phyloP scores from a whole-genome alignment of 2,113 vertebrate genomes.

The Dipodomys spectabilis region DNA sequence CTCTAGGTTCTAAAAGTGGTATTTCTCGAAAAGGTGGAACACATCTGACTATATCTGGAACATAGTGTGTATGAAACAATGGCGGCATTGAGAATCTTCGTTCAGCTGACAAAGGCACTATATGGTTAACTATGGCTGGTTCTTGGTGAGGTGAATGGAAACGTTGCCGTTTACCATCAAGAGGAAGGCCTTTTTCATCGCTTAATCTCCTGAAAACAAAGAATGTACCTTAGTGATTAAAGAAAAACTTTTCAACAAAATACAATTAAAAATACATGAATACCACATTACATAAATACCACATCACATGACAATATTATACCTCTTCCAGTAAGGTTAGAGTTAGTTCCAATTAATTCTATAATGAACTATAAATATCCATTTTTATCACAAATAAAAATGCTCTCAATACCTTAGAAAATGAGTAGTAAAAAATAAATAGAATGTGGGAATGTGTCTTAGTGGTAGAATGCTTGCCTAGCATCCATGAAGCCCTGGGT shows the following conservation, averaged over 20 bases:
- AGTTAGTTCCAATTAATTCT: constrained; percentile 18
- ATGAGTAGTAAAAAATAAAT: background rate
- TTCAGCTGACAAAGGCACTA: constrained; percentile 86
- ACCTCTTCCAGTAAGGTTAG: constrained; percentile 45
- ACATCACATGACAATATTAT: background rate
- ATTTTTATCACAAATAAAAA: constrained; percentile 27
- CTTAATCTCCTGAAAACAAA: constrained; percentile 89
- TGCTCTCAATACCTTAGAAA: background rate
- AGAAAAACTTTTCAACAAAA: constrained; percentile 6
- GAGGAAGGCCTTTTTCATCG: constrained; percentile 80
- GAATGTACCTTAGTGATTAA: constrained; percentile 71
- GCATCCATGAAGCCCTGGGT: too few relatives aligned
- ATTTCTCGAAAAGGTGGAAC: constrained; percentile 79
- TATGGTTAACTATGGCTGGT: constrained; percentile 76
- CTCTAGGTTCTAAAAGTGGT: constrained; percentile 73
- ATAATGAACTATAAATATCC: constrained; percentile 17
- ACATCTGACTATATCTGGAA: constrained; percentile 75
- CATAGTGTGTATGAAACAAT: constrained; percentile 8
- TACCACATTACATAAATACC: constrained; percentile 9
- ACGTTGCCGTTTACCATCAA: constrained; percentile 90
- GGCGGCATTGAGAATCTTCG: constrained; percentile 77
- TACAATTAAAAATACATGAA: constrained; percentile 38
- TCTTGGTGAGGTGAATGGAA: constrained; percentile 83
- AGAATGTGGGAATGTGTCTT: background rate
- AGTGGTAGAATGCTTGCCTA: too few relatives aligned